Evolutionary conservation across 2,888 invertebrate species (phyloP).

Genomic region (Argyresthia albistria): DNA sequence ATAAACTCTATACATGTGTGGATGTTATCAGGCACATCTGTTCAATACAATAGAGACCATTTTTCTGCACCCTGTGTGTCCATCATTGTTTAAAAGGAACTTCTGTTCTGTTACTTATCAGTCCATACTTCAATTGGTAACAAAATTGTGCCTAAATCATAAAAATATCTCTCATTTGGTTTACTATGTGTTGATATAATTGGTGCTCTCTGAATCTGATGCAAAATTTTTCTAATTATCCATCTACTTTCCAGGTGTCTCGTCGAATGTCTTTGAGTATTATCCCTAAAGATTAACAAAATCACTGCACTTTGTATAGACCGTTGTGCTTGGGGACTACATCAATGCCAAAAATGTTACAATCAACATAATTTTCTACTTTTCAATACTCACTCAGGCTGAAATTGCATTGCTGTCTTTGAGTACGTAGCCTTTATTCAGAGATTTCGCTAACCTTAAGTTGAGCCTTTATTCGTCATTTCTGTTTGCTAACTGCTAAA

Average conservation of each 20-base stretch:
- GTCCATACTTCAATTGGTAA: conserved; percentile 37
- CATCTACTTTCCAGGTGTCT: conserved; percentile 70
- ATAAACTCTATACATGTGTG: conserved; percentile 22
- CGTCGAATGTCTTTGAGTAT: conserved; percentile 67
- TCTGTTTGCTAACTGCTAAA: no score
- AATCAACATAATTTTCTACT: no score
- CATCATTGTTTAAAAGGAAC: not conserved
- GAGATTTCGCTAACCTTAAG: no score
- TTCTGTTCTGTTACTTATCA: not conserved
- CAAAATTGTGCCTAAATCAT: conserved; percentile 53
- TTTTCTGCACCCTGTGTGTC: conserved; percentile 3
- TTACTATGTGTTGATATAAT: conserved; percentile 27
- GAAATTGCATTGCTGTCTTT: no score
- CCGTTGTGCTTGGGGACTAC: conserved; percentile 42
- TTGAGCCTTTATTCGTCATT: no score
- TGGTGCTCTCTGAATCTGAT: conserved; percentile 54
- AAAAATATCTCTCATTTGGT: conserved; percentile 7
- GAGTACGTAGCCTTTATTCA: no score
- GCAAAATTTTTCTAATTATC: conserved; percentile 65
- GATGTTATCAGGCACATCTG: conserved; percentile 47
- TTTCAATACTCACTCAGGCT: no score
- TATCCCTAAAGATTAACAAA: conserved; percentile 52
- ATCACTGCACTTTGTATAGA: conserved; percentile 51
- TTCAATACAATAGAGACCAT: conserved; percentile 15
- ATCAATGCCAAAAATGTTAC: no score